These are phyloP conservation scores for Nannoperca australis DNA, from an alignment of 2,797 vertebrate genomes.

Conservation along the genomic window DNA sequence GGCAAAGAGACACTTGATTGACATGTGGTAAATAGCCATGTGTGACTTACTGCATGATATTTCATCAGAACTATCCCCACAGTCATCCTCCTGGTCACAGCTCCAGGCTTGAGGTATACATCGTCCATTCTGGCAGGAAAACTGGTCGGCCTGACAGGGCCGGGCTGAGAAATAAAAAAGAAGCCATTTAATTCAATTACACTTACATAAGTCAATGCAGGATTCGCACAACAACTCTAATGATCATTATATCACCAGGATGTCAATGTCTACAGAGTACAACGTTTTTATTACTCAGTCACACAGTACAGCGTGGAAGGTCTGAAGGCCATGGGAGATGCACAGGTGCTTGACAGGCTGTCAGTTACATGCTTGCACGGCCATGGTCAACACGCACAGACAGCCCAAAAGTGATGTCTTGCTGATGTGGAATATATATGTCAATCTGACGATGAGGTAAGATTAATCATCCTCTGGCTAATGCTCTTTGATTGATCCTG, in stretches of 20 bases:
- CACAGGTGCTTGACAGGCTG: constrained; percentile 34
- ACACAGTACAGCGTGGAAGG: constrained; percentile 14
- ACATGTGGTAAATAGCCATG: constrained; percentile 9
- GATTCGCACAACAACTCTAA: constrained; percentile 57
- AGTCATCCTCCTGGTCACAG: constrained; percentile 97
- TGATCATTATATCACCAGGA: constrained; percentile 64
- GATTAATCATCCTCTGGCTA: constrained; percentile 78
- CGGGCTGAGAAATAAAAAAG: constrained; percentile 84
- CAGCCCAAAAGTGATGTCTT: constrained; percentile 38
- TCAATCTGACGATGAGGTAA: constrained; percentile 66
- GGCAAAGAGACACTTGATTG: constrained; percentile 36
- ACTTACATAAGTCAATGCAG: constrained; percentile 60
- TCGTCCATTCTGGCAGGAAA: constrained; percentile 94
- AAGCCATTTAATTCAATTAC: constrained; percentile 66
- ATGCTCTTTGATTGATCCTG: constrained; percentile 76
- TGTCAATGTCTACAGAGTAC: constrained; percentile 51
- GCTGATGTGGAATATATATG: constrained; percentile 64
- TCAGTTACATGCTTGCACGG: constrained; percentile 42
- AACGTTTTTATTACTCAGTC: constrained; percentile 66
- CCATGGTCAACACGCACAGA: constrained; percentile 21
- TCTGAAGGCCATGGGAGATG: constrained; percentile 42
- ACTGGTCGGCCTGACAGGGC: constrained; percentile 92
- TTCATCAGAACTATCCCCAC: constrained; percentile 94
- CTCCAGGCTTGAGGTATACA: constrained; percentile 93
- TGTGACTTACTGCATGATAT: constrained; percentile 91